These are phyloP conservation scores for Lagodon rhomboides DNA, from an alignment of 2,797 vertebrate species.

Conservation along the genomic window DNA sequence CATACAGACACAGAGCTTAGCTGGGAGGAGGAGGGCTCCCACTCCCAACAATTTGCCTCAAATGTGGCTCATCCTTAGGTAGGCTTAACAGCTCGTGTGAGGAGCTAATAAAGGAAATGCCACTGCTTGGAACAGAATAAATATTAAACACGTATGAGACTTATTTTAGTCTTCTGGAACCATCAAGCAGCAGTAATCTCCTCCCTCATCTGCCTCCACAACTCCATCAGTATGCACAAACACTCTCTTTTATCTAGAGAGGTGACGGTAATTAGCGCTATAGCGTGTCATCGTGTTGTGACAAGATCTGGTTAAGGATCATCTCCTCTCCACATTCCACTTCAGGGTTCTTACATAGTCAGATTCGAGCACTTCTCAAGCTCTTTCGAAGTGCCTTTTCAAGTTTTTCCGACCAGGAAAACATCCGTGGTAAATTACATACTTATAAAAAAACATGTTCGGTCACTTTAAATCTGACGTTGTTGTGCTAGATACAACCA, in stretches of 20 bases:
- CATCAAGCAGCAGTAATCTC: background rate
- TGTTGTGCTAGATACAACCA: too few relatives aligned
- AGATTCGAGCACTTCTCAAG: too few relatives aligned
- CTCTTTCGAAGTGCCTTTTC: too few relatives aligned
- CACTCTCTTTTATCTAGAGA: background rate
- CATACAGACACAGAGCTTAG: slow-evolving; percentile 66
- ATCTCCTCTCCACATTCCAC: slow-evolving; percentile 2
- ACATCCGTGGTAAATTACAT: too few relatives aligned
- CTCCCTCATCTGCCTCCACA: slow-evolving; percentile 3
- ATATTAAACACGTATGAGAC: background rate
- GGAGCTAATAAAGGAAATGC: slow-evolving; percentile 10
- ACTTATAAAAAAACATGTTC: too few relatives aligned
- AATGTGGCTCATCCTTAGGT: slow-evolving; percentile 52
- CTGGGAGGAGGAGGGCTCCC: slow-evolving; percentile 51
- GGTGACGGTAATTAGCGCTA: background rate
- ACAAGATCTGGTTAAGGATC: background rate
- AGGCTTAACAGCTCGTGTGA: slow-evolving; percentile 11
- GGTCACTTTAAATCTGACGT: too few relatives aligned
- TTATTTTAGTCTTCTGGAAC: background rate
- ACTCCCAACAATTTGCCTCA: slow-evolving; percentile 49
- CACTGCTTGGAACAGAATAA: background rate
- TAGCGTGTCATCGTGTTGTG: background rate
- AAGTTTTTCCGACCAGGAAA: too few relatives aligned
- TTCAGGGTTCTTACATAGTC: too few relatives aligned
- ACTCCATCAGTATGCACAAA: background rate